These are phyloP conservation scores for Silurus aristotelis DNA, from an alignment of 2,797 vertebrate genomes.

Conservation along the genomic window DNA sequence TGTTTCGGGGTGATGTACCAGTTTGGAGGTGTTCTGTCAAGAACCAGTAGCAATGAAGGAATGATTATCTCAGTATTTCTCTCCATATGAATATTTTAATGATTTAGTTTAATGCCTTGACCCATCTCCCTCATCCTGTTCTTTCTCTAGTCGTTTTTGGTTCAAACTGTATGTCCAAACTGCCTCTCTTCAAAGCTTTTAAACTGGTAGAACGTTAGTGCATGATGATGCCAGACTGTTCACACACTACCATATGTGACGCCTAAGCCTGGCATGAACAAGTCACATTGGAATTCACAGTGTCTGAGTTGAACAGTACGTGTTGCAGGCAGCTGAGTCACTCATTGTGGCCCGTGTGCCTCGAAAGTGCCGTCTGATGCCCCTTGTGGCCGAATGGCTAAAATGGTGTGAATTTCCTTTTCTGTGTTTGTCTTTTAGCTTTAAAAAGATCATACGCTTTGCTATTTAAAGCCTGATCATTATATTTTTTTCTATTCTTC, in stretches of 20 bases:
- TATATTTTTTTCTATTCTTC: conserved; percentile 52
- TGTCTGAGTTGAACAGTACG: conserved; percentile 34
- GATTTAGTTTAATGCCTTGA: conserved; percentile 69
- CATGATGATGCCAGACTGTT: conserved; percentile 19
- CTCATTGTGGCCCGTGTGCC: conserved; percentile 61
- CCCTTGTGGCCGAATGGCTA: conserved; percentile 58
- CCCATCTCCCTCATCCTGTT: conserved; percentile 56
- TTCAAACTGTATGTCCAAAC: conserved; percentile 36
- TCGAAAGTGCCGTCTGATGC: conserved; percentile 43
- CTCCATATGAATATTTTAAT: conserved; percentile 66
- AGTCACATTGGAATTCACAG: conserved; percentile 32
- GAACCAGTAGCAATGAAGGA: conserved; percentile 72
- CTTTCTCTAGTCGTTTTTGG: conserved; percentile 10
- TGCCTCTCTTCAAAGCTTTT: conserved; percentile 59
- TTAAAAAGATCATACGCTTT: not conserved
- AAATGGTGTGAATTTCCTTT: conserved; percentile 21
- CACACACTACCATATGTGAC: conserved; percentile 32
- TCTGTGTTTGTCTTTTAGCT: not conserved
- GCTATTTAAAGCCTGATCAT: not conserved
- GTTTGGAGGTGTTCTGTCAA: not conserved
- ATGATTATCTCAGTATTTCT: conserved; percentile 67
- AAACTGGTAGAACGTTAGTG: not conserved
- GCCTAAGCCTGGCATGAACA: conserved; percentile 21
- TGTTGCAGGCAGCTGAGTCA: conserved; percentile 60
- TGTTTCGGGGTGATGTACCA: not conserved